These are phyloP conservation scores for Beaufortia kweichowensis DNA, from an alignment of 2,113 vertebrate species.

Conservation along the genomic window DNA sequence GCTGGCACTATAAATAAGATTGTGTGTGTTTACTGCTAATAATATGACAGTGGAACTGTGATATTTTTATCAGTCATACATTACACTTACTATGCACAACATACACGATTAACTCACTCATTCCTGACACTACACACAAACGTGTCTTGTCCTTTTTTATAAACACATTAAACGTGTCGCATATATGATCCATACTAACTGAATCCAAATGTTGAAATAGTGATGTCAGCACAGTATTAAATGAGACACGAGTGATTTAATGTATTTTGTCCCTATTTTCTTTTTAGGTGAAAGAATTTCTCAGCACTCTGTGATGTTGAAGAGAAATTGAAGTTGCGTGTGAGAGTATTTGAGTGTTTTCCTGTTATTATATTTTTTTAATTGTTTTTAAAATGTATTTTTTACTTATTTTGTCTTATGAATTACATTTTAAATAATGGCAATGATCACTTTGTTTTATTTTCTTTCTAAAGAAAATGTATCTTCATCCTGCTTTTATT, in stretches of 20 bases:
- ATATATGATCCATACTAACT: not conserved
- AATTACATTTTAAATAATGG: not conserved
- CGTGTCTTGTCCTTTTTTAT: not conserved
- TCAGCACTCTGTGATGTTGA: conserved; percentile 62
- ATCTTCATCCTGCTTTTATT: not conserved
- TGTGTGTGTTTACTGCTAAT: not conserved
- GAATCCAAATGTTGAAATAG: not conserved
- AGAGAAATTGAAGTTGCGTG: not conserved
- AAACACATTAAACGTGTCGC: not conserved
- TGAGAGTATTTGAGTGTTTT: not conserved
- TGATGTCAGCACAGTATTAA: too few relatives aligned
- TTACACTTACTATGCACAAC: not conserved
- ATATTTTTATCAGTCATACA: too few relatives aligned
- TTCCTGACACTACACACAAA: not conserved
- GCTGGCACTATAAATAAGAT: not conserved
- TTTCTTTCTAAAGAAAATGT: not conserved
- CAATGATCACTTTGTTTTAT: not conserved
- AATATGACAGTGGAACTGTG: too few relatives aligned
- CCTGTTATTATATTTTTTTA: not conserved
- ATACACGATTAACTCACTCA: too few relatives aligned
- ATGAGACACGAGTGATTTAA: not conserved
- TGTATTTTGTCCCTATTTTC: not conserved
- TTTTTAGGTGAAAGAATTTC: conserved; percentile 72
- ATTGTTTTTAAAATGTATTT: not conserved
- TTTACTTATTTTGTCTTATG: not conserved